Evolutionary conservation across 2,797 vertebrate genomes (phyloP).

Genomic region (Periophthalmus magnuspinnatus): DNA sequence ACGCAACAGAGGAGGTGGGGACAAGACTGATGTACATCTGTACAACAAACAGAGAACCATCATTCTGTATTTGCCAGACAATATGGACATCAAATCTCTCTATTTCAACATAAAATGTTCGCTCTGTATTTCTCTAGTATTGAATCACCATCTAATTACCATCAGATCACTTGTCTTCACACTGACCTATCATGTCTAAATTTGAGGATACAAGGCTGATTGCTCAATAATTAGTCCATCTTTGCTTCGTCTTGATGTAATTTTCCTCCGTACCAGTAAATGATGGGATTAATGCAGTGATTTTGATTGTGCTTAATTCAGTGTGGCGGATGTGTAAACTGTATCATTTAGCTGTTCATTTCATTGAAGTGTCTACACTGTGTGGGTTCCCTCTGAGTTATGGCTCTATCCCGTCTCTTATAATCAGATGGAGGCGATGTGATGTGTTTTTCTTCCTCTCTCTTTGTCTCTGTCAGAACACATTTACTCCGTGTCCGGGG

Average conservation of each 20-base stretch:
- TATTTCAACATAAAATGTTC: neutral
- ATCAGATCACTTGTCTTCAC: conserved; percentile 48
- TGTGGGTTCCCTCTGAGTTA: conserved; percentile 22
- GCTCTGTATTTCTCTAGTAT: conserved; percentile 29
- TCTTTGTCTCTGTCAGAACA: conserved; percentile 30
- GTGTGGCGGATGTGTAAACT: conserved; percentile 18
- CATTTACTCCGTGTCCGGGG: conserved; percentile 20
- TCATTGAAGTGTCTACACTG: conserved; percentile 3
- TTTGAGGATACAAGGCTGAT: conserved; percentile 26
- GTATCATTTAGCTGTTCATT: conserved; percentile 6
- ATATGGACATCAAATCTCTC: conserved; percentile 9
- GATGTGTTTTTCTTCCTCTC: conserved; percentile 26
- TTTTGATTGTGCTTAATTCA: conserved; percentile 22
- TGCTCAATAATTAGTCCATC: conserved; percentile 31
- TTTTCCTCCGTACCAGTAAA: conserved; percentile 24
- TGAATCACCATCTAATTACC: conserved; percentile 54
- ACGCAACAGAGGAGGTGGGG: too few relatives aligned
- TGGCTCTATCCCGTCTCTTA: conserved; percentile 36
- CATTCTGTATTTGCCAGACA: too few relatives aligned
- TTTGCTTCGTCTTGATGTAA: conserved; percentile 20
- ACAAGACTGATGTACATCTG: too few relatives aligned
- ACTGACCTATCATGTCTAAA: conserved; percentile 46
- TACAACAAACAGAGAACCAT: too few relatives aligned
- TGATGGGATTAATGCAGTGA: conserved; percentile 22
- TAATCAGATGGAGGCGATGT: conserved; percentile 39